phyloP scores from a whole-genome alignment of 1,140 invertebrate genomes.

The Tetramorium simillimum region DNA sequence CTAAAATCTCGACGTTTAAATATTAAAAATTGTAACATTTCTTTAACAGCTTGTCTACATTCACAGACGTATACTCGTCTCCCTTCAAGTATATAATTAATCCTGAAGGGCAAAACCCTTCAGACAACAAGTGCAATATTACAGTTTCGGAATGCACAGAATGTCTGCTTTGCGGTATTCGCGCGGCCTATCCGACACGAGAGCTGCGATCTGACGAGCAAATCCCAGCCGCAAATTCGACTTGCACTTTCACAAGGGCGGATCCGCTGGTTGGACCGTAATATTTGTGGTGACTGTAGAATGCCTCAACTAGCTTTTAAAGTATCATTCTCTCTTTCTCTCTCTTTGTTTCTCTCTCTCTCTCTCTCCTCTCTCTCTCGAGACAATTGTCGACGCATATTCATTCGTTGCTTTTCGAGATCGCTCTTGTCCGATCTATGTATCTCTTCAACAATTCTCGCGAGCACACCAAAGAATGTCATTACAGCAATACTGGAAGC shows the following conservation, averaged over 20 bases:
- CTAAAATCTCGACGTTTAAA: neutral
- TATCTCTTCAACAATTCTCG: constrained; percentile 29
- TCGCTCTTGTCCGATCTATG: constrained; percentile 5
- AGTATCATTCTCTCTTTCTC: neutral
- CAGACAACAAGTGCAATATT: constrained; percentile 47
- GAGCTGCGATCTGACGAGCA: constrained; percentile 54
- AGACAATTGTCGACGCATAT: neutral
- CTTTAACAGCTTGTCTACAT: neutral
- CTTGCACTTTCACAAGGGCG: constrained; percentile 52
- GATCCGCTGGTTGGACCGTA: constrained; percentile 36
- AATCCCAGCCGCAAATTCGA: constrained; percentile 54
- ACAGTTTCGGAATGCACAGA: constrained; percentile 49
- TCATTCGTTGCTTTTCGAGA: neutral
- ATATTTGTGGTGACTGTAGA: constrained; percentile 53
- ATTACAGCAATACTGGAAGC: constrained; percentile 45
- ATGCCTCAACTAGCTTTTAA: constrained; percentile 33
- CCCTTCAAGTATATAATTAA: constrained; percentile 28
- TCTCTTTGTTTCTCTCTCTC: neutral
- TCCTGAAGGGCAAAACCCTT: neutral
- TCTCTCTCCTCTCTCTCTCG: no score
- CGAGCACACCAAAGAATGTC: constrained; percentile 44
- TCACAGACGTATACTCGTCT: neutral
- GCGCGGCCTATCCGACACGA: constrained; percentile 32
- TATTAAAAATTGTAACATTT: neutral
- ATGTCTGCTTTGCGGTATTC: constrained; percentile 49